Conservation (phyloP, 92 coral and sea anemone species). For the Anthopleura xanthogrammica region DNA sequence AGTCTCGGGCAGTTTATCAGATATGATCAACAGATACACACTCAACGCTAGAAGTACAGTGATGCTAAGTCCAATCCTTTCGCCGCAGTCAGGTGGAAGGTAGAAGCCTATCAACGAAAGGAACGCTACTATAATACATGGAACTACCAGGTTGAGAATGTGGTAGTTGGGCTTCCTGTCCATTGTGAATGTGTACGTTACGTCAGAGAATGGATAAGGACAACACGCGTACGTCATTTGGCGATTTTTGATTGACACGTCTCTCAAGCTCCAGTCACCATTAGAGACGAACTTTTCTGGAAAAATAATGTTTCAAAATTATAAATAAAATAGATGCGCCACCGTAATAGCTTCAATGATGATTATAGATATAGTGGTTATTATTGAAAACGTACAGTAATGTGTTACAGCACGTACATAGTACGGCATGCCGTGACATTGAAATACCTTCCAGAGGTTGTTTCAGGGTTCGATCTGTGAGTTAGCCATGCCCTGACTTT, state of each 20-base stretch:
- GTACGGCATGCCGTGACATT: too few species aligned
- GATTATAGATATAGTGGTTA: too few species aligned
- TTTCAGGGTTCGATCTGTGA: too few species aligned
- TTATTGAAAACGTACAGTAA: too few species aligned
- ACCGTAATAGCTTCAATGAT: background rate
- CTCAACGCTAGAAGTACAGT: slow-evolving; percentile 76
- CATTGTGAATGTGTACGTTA: slow-evolving; percentile 56
- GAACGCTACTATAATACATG: slow-evolving; percentile 59
- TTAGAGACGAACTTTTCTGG: slow-evolving; percentile 51
- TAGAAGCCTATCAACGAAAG: slow-evolving; percentile 62
- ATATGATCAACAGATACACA: slow-evolving; percentile 71
- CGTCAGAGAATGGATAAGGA: slow-evolving; percentile 55
- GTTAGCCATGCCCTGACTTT: too few species aligned
- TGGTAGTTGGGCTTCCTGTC: slow-evolving; percentile 73
- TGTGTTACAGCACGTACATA: too few species aligned
- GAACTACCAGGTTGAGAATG: slow-evolving; percentile 72
- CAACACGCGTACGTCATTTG: slow-evolving; percentile 52
- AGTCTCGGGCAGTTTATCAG: slow-evolving; percentile 73
- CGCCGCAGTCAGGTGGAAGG: slow-evolving; percentile 87
- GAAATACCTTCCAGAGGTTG: too few species aligned
- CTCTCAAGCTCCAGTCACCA: slow-evolving; percentile 76
- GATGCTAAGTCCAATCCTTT: slow-evolving; percentile 74
- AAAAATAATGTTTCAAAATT: background rate
- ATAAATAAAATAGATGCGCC: too few species aligned
- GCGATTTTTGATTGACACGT: slow-evolving; percentile 28